These are phyloP conservation scores for Oasisia sp. DNA, from an alignment of 2,888 invertebrate genomes.

Conservation along the genomic window DNA sequence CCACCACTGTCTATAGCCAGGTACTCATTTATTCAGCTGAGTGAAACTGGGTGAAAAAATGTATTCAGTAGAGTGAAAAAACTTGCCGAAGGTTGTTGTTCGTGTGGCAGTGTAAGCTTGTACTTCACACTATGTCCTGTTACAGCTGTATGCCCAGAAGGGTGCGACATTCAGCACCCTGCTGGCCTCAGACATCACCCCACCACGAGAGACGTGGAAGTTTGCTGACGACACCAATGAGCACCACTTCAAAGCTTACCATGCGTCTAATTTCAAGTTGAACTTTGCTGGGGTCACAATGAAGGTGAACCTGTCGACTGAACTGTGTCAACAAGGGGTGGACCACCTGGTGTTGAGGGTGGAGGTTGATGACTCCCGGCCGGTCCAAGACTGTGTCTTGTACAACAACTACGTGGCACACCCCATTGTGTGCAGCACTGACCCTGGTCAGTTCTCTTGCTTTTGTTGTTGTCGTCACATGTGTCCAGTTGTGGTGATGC, in stretches of 20 bases:
- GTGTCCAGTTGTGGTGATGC: no score
- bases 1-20: no score
- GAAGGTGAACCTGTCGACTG: background rate
- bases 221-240: background rate
- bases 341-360: background rate
- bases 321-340: background rate
- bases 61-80: no score
- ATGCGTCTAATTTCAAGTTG: background rate
- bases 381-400: background rate
- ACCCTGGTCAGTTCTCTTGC: background rate
- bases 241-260: background rate
- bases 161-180: background rate
- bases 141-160: background rate
- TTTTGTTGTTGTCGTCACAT: background rate
- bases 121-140: background rate
- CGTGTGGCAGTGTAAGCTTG: no score
- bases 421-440: background rate
- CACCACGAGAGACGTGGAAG: background rate
- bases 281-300: background rate
- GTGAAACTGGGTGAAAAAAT: no score
- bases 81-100: no score
- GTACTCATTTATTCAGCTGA: no score
- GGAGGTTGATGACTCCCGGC: background rate
- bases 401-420: constrained; percentile 12
- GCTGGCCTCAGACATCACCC: background rate